Evolutionary conservation across 2,113 vertebrate species (phyloP), one percentile per base, ranked within the genome.

Genomic region (Cyprinodon tularosa): DNA sequence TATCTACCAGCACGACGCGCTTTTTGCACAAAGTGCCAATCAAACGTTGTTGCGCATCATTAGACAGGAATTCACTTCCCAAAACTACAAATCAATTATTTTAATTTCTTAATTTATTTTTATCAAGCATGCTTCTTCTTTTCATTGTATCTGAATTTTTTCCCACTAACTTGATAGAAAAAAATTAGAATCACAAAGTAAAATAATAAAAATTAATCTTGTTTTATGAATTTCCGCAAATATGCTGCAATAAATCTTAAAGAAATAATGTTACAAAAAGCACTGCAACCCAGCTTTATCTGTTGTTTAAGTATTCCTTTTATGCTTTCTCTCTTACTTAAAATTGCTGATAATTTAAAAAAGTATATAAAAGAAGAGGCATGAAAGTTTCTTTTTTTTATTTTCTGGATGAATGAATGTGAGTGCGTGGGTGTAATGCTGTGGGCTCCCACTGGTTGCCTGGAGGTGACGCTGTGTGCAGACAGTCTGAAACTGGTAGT

Each of bases 391-490:
- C 7, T 48, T 13, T 50, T 13, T 29, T 29, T 29, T 29, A 29
- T 29, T 29, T 29, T 29, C 1, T n/a, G 12, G 4, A 37, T 38
- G 62, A 15, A 64, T 22, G 60, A 22, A 67, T 44, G 73, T 65
- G 57, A 37, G 50, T 14, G 45, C 38, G 47, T 14, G 48, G 48
- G 72, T n/a, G 59, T 5, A 39, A 66, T 1, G 42, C 59, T 71
- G 12, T 86, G 83, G 93, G 93, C 88, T 86, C 85, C 75, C 93
- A 90, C 71, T 91, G 91, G 86, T 71, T 91, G 91, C 14, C 89
- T 92, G 92, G 90, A 92, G 90, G 82, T 85, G 81, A 90, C 45
- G 79, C 78, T 82, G 48, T 50, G 80, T 36, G 63, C 39, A 68
- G 63, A 1, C 22, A 11, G 47, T 57, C 36, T 82, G 44, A 66